Evolutionary conservation across 2,113 vertebrate species (phyloP).

Genomic region (Suricata suricatta): DNA sequence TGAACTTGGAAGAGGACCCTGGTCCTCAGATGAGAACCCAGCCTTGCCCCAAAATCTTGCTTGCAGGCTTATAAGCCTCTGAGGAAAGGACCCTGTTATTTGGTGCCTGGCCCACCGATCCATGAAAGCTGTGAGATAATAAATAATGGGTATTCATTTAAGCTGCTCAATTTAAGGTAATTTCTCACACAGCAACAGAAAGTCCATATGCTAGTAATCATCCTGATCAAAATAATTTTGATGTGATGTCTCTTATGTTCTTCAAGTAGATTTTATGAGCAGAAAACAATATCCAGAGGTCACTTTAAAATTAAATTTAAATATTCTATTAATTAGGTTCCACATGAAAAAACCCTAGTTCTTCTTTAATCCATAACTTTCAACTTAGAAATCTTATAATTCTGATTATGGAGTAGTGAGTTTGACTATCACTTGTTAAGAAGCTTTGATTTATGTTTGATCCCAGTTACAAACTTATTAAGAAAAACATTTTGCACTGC

Average conservation of each 20-base stretch:
- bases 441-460: neutral
- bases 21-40: neutral
- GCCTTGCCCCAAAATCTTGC: neutral
- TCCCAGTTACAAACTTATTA: neutral
- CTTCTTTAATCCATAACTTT: neutral
- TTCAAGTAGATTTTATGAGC: neutral
- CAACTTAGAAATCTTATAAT: neutral
- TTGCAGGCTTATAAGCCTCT: neutral
- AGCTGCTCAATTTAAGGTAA: neutral
- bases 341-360: neutral
- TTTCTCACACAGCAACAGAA: neutral
- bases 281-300: neutral
- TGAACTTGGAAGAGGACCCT: neutral
- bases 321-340: conserved; percentile 39
- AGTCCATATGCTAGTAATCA: neutral
- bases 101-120: neutral
- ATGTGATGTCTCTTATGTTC: neutral
- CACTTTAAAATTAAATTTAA: conserved; percentile 24
- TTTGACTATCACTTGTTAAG: neutral
- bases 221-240: conserved; percentile 7
- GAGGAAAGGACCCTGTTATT: neutral
- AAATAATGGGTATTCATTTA: neutral
- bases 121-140: neutral
- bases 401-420: neutral
- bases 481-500: neutral